Conservation (phyloP, 1,140 invertebrate species). For the Chelonus insularis region DNA sequence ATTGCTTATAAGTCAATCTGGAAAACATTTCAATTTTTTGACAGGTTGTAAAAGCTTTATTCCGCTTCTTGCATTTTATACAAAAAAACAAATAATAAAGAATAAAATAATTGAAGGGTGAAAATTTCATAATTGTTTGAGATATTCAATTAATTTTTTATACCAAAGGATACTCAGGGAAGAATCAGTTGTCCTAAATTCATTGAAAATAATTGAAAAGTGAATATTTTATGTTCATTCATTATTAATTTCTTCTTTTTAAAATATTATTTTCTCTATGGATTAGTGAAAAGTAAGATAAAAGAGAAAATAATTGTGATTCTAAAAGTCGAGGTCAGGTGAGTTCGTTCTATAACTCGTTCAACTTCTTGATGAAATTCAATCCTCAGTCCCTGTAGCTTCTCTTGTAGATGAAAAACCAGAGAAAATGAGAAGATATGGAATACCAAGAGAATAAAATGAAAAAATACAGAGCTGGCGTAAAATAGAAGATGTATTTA, state of each 20-base stretch:
- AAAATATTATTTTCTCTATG: too few species aligned
- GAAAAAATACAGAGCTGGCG: not conserved
- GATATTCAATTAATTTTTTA: too few species aligned
- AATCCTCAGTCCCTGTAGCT: not conserved
- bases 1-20: slow-evolving; percentile 10
- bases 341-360: not conserved
- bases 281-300: not conserved
- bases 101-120: too few species aligned
- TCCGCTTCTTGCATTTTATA: too few species aligned
- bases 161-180: too few species aligned
- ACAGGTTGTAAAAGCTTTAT: too few species aligned
- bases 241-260: too few species aligned
- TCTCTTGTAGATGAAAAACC: slow-evolving; percentile 5
- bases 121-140: too few species aligned
- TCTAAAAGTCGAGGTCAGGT: not conserved
- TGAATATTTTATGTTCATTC: too few species aligned
- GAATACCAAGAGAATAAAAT: not conserved
- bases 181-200: too few species aligned
- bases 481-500: not conserved
- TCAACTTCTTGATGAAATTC: slow-evolving; percentile 22
- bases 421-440: not conserved
- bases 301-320: not conserved
- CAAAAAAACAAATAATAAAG: too few species aligned
- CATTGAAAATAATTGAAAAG: too few species aligned
- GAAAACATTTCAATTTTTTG: slow-evolving; percentile 10